Evolutionary conservation across 2,113 vertebrate species (phyloP).

Genomic region (Thinocorus orbignyianus): DNA sequence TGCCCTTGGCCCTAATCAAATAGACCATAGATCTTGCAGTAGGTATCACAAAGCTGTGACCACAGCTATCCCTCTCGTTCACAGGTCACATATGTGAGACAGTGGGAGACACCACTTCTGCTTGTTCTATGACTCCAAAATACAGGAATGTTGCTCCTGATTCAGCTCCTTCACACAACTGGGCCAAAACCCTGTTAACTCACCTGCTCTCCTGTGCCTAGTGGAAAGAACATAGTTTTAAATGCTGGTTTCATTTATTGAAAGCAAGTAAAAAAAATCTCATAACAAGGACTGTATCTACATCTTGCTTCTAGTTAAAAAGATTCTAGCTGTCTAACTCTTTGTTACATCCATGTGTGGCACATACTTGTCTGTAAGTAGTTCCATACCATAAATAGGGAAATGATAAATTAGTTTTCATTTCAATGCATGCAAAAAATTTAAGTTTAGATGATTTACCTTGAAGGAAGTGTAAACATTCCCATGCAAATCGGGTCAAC

Average conservation of each 20-base stretch:
- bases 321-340: neutral
- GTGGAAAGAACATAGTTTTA: neutral
- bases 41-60: neutral
- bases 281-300: neutral
- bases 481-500: conserved; percentile 21
- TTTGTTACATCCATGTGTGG: neutral
- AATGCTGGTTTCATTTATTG: neutral
- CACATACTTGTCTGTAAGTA: neutral
- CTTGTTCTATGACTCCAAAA: neutral
- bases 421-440: neutral
- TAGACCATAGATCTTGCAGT: neutral
- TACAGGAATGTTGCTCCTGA: neutral
- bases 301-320: neutral
- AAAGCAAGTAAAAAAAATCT: neutral
- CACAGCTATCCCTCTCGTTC: neutral
- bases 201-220: neutral
- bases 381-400: neutral
- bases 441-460: conserved; percentile 1
- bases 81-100: neutral
- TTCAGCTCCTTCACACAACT: neutral
- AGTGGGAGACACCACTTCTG: fast-evolving
- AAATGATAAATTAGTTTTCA: neutral
- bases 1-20: neutral
- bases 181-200: neutral
- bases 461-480: conserved; percentile 58